Evolutionary conservation across 2,888 invertebrate species (phyloP), one percentile per base, ranked within the genome.

Genomic region (Strigamia transsilvanica): DNA sequence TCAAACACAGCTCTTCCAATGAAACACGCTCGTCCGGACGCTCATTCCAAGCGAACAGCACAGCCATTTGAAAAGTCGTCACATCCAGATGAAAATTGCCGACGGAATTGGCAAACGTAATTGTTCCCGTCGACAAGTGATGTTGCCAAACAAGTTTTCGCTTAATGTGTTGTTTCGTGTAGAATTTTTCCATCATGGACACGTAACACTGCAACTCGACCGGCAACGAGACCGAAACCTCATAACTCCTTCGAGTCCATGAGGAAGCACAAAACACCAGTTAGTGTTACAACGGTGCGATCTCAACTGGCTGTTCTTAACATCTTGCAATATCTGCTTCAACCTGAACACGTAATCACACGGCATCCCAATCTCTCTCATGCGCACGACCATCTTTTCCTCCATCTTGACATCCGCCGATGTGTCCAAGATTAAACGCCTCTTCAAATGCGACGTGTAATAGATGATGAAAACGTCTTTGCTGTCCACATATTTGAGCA

Each of bases 391-490:
- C 95, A 99, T 99, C 87, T 97, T 97, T 89, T 99, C 99, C 89
- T 99, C 99, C 87, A 99, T 98, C 88, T 99, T 99, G 85, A 97
- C 97, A 89, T 99, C 99, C 0, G 98, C 98, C 87, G 98, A 98
- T 18, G 98, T 97, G 88, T 99, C 99, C 85, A 99, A 91, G 87
- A 99, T 99, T 84, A 99, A 92, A 84, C 97, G 92, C 86, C 99
- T 91, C 10, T 98, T 98, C 84, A 99, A 91, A 90, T 99, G 99
- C 79, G 97, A 98, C 89, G 99, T 99, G 89, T 99, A 98, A 89
- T 98, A 99, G 85, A 98, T 91, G 99, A 99, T 99, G 88, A 99
- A 99, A 38, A 99, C 98, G 90, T 99, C 99, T 89, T 99, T 99
- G 89, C 99, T 99, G 88, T 96, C 95, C 85, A 99, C 97, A 89